Base-by-base conservation (phyloP, 2,113 vertebrate genomes). In the Callaeas wilsoni region DNA sequence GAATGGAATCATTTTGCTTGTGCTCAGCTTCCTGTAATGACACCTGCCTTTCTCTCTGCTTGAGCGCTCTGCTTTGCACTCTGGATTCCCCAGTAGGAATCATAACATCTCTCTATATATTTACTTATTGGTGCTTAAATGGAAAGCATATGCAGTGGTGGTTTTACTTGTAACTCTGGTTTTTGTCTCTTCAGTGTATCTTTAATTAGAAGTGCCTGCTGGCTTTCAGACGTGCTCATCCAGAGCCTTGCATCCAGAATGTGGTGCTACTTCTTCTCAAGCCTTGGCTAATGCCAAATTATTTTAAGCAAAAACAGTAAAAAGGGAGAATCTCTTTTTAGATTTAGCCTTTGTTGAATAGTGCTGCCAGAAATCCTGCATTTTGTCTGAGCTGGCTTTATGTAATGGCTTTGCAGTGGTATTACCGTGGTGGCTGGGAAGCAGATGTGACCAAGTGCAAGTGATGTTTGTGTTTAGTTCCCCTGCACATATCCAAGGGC, bases 191-290 rank as follows among this genome's bases (percentile, higher is more conserved):
- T 70, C 21, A 7, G 35, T 89, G 68, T 94, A 19, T 74, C 71
- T 85, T 90, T 64, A 71, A 91, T 90, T 56, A 74, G 79, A 93
- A 96, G 94, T 96, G 96, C 94, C 95, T 90, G 92, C 88, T 84
- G 35, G 53, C 89, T 87, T 94, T 85, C 80, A 86, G 93, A 93
- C 75, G 1, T 8, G 33, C 84, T 87, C 7, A 49, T 67, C 42
- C 67, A 39, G 74, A 78, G 62, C 74, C 67, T 92, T 37, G 92
- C 95, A 93, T 90, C 90, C 86, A 68, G 77, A 93, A 73, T 30
- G 74, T 2, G 84, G 84, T 91, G 91, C 91, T 85, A 37, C 75
- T 96, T 84, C 47, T 90, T 81, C 63, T 88, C 82, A 52, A 93
- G 87, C 92, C 88, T 94, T 68, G 67, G 92, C 70, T 83, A 74